phyloP scores from a whole-genome alignment of 2,113 vertebrate genomes.

The Hemichromis elongatus region DNA sequence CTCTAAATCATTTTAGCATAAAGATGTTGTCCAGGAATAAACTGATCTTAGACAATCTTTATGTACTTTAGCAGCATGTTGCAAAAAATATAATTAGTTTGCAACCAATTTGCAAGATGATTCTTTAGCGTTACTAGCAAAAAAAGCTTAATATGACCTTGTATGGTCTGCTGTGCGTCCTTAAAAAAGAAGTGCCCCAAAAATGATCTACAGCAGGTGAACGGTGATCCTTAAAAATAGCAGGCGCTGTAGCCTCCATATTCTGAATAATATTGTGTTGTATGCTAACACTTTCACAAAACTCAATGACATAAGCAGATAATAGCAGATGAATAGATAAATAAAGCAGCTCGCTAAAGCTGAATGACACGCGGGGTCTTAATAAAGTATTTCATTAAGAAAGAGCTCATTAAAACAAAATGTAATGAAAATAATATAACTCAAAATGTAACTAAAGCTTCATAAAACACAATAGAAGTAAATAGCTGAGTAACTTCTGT shows the following conservation, averaged over 20 bases:
- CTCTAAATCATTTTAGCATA: not conserved
- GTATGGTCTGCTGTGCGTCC: not conserved
- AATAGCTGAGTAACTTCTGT: not conserved
- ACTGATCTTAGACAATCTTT: not conserved
- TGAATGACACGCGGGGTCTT: no score
- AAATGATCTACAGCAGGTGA: not conserved
- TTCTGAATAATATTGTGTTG: not conserved
- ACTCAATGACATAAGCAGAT: not conserved
- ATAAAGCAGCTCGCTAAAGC: not conserved
- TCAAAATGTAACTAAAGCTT: no score
- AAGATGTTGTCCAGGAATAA: not conserved
- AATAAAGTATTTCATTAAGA: no score
- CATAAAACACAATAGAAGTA: no score
- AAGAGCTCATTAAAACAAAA: not conserved
- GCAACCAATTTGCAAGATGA: no score
- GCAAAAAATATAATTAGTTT: no score
- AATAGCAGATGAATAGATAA: not conserved
- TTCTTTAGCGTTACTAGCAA: not conserved
- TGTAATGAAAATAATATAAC: not conserved
- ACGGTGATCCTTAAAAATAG: rapidly evolving
- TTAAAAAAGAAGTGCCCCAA: not conserved
- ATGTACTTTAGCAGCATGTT: not conserved
- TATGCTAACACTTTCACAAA: not conserved
- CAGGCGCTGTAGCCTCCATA: not conserved
- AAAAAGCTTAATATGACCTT: rapidly evolving